Conservation (phyloP, 2,888 invertebrate genomes). For the Notocelia uddmanniana region DNA sequence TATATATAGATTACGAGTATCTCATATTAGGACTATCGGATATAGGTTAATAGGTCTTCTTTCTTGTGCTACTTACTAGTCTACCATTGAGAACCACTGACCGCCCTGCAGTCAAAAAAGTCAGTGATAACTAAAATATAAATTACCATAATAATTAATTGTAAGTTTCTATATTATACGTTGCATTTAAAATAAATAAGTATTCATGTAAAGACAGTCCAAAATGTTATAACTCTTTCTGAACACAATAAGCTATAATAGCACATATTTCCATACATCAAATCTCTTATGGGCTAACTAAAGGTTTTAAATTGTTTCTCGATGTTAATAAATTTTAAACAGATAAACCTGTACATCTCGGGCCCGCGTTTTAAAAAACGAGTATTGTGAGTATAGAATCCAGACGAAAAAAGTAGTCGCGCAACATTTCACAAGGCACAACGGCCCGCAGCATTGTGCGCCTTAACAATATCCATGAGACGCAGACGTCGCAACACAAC, state of each 20-base stretch:
- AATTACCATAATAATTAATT: too few relatives aligned
- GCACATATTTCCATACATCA: constrained; percentile 77
- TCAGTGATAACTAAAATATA: too few relatives aligned
- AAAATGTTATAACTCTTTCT: constrained; percentile 41
- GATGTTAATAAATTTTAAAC: constrained; percentile 86
- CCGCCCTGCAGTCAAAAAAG: too few relatives aligned
- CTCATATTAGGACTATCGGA: too few relatives aligned
- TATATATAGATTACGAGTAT: too few relatives aligned
- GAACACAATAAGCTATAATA: constrained; percentile 68
- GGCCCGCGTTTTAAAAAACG: constrained; percentile 83
- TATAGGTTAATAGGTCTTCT: too few relatives aligned
- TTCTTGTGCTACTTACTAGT: too few relatives aligned
- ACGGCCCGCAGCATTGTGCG: constrained; percentile 84
- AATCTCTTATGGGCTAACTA: constrained; percentile 76
- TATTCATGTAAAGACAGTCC: constrained; percentile 28
- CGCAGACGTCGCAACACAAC: constrained; percentile 68
- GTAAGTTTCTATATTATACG: not conserved
- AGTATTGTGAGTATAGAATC: constrained; percentile 83
- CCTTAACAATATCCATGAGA: constrained; percentile 81
- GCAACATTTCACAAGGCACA: constrained; percentile 86
- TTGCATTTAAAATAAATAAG: not conserved
- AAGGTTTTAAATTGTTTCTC: constrained; percentile 85
- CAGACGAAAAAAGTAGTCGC: constrained; percentile 86
- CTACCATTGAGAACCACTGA: too few relatives aligned
- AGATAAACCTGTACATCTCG: constrained; percentile 86